These are phyloP conservation scores for Phataginus tricuspis DNA, from an alignment of 2,797 vertebrate species.

Conservation along the genomic window DNA sequence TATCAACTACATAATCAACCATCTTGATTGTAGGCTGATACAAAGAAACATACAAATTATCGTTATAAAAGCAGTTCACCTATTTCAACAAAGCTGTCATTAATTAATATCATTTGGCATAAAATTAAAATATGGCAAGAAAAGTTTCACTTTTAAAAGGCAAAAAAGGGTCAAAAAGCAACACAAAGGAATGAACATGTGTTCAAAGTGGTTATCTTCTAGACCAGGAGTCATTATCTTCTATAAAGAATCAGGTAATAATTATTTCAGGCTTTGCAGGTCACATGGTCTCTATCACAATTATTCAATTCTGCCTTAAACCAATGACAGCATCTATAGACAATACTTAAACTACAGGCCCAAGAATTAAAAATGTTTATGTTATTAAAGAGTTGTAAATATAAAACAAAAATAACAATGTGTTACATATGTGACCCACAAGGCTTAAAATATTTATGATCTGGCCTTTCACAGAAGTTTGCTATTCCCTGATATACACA, in stretches of 20 bases:
- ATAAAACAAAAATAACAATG: neutral
- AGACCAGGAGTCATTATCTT: neutral
- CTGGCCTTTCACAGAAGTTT: neutral
- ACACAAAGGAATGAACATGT: neutral
- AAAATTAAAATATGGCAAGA: neutral
- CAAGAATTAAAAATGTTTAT: neutral
- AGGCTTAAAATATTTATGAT: neutral
- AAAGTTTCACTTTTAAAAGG: slow-evolving; percentile 13
- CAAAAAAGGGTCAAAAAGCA: neutral
- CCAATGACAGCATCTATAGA: neutral
- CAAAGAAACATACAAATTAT: neutral
- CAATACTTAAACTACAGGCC: neutral
- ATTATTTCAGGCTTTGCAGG: neutral
- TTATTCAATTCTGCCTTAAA: neutral
- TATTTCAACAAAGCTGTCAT: neutral
- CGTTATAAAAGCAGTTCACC: neutral
- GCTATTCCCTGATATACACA: neutral
- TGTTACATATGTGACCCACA: neutral
- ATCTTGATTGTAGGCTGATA: neutral
- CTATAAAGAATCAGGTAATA: neutral
- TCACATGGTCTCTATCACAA: neutral
- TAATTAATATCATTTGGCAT: neutral
- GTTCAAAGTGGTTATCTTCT: neutral
- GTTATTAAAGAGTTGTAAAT: neutral
- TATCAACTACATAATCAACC: neutral